Percentiles rank a stretch among this genome's conserved stretches.
Conservation (phyloP, 2,797 vertebrate species). For the Ctenopoma kingsleyae region DNA sequence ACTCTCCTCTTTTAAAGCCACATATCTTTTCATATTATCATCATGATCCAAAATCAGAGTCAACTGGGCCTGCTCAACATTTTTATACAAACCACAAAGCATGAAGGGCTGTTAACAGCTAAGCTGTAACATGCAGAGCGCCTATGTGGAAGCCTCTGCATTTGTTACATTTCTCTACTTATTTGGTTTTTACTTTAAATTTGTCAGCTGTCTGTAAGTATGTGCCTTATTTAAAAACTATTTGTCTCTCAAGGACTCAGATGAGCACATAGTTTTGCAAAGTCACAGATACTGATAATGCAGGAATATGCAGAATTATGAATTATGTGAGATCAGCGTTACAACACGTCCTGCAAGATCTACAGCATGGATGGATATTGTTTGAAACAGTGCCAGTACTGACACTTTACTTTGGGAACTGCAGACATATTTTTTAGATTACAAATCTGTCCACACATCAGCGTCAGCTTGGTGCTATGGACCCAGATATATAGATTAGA, state of each 20-base stretch:
- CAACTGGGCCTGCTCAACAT: too few species aligned
- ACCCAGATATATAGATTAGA: background rate
- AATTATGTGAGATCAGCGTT: background rate
- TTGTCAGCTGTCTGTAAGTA: background rate
- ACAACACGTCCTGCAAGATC: background rate
- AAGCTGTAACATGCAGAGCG: too few species aligned
- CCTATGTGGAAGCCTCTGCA: too few species aligned
- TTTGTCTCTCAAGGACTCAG: slow-evolving; percentile 5
- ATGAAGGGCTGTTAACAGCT: too few species aligned
- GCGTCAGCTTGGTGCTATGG: background rate
- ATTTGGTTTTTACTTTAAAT: too few species aligned
- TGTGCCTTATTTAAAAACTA: slow-evolving; percentile 20
- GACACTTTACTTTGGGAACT: background rate
- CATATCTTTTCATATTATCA: too few species aligned
- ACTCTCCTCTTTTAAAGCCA: too few species aligned
- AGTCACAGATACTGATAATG: slow-evolving; percentile 3
- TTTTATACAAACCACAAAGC: too few species aligned
- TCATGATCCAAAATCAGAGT: too few species aligned
- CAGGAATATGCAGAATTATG: background rate
- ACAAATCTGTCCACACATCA: background rate
- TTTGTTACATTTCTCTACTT: too few species aligned
- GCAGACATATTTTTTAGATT: background rate
- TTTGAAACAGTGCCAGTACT: background rate
- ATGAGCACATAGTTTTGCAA: background rate
- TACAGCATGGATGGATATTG: background rate